Conservation (phyloP, 2,888 invertebrate genomes). For the Hofmannophila pseudospretella region DNA sequence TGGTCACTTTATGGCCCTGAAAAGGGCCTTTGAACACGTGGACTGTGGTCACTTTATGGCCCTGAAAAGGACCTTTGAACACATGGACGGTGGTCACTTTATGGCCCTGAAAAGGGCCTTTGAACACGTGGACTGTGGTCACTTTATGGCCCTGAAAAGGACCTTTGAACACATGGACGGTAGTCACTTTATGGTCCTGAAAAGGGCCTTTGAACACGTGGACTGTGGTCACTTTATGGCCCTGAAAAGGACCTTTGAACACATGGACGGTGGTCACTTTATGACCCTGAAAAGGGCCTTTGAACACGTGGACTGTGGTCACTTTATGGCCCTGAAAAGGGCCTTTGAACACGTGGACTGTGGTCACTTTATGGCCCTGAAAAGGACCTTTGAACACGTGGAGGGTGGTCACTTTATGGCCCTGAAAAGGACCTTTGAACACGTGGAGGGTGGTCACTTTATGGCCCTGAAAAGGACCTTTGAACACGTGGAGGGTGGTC, state of each 20-base stretch:
- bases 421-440: background rate
- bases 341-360: slow-evolving; percentile 5
- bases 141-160: background rate
- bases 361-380: background rate
- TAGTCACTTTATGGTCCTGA: slow-evolving; percentile 8
- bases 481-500: background rate
- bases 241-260: slow-evolving; percentile 7
- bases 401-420: too few species aligned
- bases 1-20: slow-evolving; percentile 4
- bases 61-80: slow-evolving; percentile 6
- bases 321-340: slow-evolving; percentile 9
- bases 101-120: slow-evolving; percentile 11
- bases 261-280: slow-evolving; percentile 1
- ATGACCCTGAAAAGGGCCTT: slow-evolving; percentile 1
- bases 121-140: background rate
- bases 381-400: too few species aligned
- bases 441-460: slow-evolving; percentile 6
- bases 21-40: background rate
- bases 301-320: slow-evolving; percentile 5
- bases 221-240: slow-evolving; percentile 5
- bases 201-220: slow-evolving; percentile 5
- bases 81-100: background rate
- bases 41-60: slow-evolving; percentile 5
- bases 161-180: too few species aligned
- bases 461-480: slow-evolving; percentile 8